Evolutionary conservation across 92 coral and sea anemone species (phyloP).

Genomic region (Parazoanthus darwini): DNA sequence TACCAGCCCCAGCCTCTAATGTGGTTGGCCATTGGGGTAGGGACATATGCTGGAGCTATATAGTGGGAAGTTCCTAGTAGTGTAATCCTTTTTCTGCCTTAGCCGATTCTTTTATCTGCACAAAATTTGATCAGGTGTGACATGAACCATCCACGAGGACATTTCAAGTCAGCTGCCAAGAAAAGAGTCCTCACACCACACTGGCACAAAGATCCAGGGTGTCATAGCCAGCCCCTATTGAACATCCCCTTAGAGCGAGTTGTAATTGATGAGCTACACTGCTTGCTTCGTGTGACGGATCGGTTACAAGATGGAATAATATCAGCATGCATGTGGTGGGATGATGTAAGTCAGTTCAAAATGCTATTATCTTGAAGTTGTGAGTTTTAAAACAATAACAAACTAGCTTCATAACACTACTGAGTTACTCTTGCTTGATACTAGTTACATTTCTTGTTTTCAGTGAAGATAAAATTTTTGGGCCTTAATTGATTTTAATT

Average conservation of each 20-base stretch:
- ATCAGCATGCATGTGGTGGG: constrained; percentile 18
- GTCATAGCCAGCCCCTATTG: not conserved
- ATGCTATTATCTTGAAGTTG: not conserved
- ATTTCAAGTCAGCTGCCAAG: not conserved
- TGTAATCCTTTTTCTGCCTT: no score
- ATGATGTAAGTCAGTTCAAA: not conserved
- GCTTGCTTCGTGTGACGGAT: not conserved
- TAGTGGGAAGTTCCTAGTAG: no score
- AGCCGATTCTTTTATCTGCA: no score
- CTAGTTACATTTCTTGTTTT: no score
- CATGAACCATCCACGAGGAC: not conserved
- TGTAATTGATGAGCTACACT: constrained; percentile 14
- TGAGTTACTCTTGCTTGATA: no score
- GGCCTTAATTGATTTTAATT: no score
- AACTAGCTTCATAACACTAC: no score
- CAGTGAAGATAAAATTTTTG: no score
- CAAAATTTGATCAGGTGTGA: not conserved
- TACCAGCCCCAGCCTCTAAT: no score
- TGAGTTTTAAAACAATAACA: not conserved
- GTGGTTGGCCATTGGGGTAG: no score
- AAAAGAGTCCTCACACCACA: not conserved
- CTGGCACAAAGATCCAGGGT: not conserved
- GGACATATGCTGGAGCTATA: not conserved
- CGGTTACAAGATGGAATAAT: constrained; percentile 6
- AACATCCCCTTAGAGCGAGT: not conserved